Conservation (phyloP, 2,113 vertebrate species). For the Murina feae region DNA sequence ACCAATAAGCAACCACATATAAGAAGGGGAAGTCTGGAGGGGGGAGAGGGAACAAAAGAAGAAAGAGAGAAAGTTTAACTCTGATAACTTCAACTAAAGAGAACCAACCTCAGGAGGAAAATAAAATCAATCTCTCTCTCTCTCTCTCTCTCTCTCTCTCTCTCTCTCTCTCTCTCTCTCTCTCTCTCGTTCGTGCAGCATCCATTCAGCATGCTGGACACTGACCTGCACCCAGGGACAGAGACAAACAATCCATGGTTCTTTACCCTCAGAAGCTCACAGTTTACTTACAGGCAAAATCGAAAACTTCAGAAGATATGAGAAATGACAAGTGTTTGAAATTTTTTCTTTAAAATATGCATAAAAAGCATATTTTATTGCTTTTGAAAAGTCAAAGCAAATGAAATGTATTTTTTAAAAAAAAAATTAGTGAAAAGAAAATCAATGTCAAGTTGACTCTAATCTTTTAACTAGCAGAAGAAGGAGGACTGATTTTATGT, state of each 20-base stretch:
- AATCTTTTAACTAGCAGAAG: background rate
- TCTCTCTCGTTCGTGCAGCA: background rate
- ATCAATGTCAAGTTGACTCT: background rate
- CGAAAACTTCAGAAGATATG: background rate
- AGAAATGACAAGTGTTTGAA: conserved; percentile 20
- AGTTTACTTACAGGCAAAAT: background rate
- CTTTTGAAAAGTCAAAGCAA: conserved; percentile 29
- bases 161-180: background rate
- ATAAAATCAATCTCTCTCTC: background rate
- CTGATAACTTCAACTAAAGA: conserved; percentile 15
- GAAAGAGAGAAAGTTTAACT: background rate
- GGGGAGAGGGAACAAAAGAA: background rate
- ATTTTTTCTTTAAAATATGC: conserved; percentile 8
- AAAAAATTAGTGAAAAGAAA: conserved; percentile 12
- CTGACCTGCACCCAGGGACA: background rate
- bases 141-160: background rate
- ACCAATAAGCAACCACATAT: conserved; percentile 14
- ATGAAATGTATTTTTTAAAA: background rate
- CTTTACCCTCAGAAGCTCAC: background rate
- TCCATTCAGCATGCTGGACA: background rate
- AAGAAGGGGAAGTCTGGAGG: background rate
- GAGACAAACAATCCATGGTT: background rate
- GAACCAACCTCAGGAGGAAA: background rate
- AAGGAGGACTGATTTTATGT: background rate
- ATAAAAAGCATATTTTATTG: background rate